phyloP scores from a whole-genome alignment of 2,797 vertebrate genomes.

The Melanotaenia maccullochi region DNA sequence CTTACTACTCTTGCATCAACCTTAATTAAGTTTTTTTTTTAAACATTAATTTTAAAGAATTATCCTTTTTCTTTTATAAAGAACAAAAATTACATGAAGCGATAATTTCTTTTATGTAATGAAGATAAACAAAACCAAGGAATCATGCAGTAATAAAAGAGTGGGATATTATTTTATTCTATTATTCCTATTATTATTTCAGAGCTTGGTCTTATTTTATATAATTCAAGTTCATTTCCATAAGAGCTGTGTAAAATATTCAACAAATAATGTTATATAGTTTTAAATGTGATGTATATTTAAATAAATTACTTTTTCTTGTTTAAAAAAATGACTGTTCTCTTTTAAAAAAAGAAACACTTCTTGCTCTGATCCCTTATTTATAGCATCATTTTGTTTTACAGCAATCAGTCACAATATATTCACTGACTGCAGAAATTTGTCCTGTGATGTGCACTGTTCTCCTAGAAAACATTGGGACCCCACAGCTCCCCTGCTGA shows the following conservation, averaged over 20 bases:
- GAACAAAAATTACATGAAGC: conserved; percentile 80
- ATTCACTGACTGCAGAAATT: background rate
- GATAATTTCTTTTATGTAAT: conserved; percentile 79
- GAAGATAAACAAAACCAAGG: conserved; percentile 62
- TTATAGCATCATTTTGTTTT: background rate
- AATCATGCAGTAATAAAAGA: conserved; percentile 84
- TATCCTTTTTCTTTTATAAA: conserved; percentile 89
- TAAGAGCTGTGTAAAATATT: conserved; percentile 78
- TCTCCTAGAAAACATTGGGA: background rate
- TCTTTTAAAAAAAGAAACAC: background rate
- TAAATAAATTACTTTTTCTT: conserved; percentile 84
- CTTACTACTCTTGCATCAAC: conserved; percentile 81
- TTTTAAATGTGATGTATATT: conserved; percentile 89
- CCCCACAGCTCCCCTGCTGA: background rate
- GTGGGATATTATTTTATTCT: conserved; percentile 70
- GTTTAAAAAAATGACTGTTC: conserved; percentile 58
- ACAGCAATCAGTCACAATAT: background rate
- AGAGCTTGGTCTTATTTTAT: conserved; percentile 96
- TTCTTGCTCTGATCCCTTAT: background rate
- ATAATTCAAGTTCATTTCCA: conserved; percentile 78
- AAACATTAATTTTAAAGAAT: conserved; percentile 70
- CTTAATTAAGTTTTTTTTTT: conserved; percentile 73
- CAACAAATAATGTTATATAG: conserved; percentile 86
- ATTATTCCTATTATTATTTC: conserved; percentile 72
- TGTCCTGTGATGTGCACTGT: background rate